Percentiles rank a stretch among this genome's conserved stretches.
phyloP scores from a whole-genome alignment of 2,113 vertebrate genomes.

The Petaurus breviceps region DNA sequence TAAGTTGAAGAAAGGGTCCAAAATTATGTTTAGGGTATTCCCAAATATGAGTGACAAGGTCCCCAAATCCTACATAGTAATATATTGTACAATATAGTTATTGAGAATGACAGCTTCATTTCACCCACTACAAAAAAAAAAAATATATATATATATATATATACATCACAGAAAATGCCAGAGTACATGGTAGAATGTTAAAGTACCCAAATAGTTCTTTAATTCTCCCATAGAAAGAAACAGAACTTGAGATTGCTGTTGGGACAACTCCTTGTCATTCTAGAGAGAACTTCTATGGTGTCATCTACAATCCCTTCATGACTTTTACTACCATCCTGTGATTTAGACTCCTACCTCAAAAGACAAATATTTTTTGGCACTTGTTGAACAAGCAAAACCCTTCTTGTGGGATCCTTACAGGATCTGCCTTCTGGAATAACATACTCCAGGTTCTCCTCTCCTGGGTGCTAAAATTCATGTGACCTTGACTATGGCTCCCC shows the following conservation, averaged over 20 bases:
- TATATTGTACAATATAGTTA: background rate
- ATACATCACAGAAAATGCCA: background rate
- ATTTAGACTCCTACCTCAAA: background rate
- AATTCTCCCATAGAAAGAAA: background rate
- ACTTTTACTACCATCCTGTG: background rate
- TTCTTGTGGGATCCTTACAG: background rate
- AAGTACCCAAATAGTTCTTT: background rate
- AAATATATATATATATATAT: too few species aligned
- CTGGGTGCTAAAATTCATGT: background rate
- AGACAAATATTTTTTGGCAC: background rate
- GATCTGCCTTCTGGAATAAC: background rate
- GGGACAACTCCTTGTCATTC: background rate
- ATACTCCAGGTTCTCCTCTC: background rate
- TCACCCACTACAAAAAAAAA: background rate
- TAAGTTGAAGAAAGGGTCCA: background rate
- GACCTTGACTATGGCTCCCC: background rate
- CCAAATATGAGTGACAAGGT: background rate
- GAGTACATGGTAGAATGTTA: background rate
- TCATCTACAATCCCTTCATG: background rate
- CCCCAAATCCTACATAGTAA: background rate
- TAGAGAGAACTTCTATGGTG: background rate
- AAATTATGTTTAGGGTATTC: background rate
- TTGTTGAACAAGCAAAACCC: background rate
- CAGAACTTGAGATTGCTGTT: background rate
- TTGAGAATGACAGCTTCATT: background rate